Base-by-base conservation (phyloP, 1,140 invertebrate genomes). In the Pogonognathellus flavescens region DNA sequence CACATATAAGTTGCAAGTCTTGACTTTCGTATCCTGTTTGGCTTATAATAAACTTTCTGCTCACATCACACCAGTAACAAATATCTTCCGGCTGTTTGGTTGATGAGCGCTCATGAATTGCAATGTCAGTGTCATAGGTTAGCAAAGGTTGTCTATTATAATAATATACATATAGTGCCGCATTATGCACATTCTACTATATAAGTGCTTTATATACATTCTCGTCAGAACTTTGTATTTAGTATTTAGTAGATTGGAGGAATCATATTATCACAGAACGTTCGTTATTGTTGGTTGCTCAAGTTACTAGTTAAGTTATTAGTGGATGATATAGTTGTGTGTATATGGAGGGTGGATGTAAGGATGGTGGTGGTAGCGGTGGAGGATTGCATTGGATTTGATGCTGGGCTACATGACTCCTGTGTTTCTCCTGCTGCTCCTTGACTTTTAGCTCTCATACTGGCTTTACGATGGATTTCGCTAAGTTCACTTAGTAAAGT, bases 21-120 rank as follows among this genome's bases (percentile, higher is more conserved):
- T 76, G 70, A 76, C 70, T 49, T 76, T 76, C 16, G 70, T 31
- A 76, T 76, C 70, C 70, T 76, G 70, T n/a, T 76, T 49, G 49
- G 41, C n/a, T 18, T 16, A 41, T 70, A 70, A 70, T 76, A 76
- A 49, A 14, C 70, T 18, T 4, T n/a, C 41, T 41, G 59, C 7
- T 41, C 9, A 14, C 66, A 70, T 70, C 59, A 70, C 18, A 62
- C n/a, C 25, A 70, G 66, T 76, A 49, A 49, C 70, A 76, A 66
- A 76, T 50, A 76, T 76, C 70, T 76, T 50, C 70, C 70, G 70
- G 70, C 70, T 50, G 31, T 76, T 76, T 76, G 31, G 5, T 50
- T 76, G 70, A 76, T 76, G 41, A 76, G 70, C 41, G 70, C 41
- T 76, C 70, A 76, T 76, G 70, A 76, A 76, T 76, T 76, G 70